Conservation (phyloP, 2,888 invertebrate species). For the Agonum fuliginosum region DNA sequence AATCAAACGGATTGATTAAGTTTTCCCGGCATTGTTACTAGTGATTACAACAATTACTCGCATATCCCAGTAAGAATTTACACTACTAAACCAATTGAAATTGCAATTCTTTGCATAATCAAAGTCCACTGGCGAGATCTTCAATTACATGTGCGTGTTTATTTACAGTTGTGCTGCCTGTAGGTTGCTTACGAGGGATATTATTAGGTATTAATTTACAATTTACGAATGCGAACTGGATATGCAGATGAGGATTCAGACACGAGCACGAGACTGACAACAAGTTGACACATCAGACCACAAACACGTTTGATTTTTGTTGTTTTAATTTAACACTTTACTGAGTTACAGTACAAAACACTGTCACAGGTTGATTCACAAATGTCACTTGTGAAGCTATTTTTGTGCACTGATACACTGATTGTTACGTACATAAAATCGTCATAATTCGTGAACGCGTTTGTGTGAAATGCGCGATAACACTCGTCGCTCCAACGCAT, state of each 20-base stretch:
- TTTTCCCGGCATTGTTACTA: slow-evolving; percentile 30
- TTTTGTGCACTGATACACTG: not conserved
- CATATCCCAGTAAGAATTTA: slow-evolving; percentile 31
- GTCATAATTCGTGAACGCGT: not conserved
- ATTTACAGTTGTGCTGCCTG: slow-evolving; percentile 52
- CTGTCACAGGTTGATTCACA: too few species aligned
- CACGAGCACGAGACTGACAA: slow-evolving; percentile 17
- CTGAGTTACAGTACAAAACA: too few species aligned
- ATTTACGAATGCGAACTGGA: slow-evolving; percentile 53
- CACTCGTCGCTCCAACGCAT: not conserved
- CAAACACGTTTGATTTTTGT: not conserved
- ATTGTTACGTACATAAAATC: not conserved
- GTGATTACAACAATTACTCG: slow-evolving; percentile 18
- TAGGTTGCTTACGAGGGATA: slow-evolving; percentile 36
- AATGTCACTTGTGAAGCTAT: slow-evolving; percentile 11
- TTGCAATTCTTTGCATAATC: slow-evolving; percentile 53
- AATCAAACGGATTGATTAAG: slow-evolving; percentile 20
- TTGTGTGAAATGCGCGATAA: slow-evolving; percentile 8
- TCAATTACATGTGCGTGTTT: slow-evolving; percentile 54
- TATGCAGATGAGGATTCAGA: slow-evolving; percentile 38
- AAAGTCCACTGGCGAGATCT: slow-evolving; percentile 52
- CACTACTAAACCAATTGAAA: slow-evolving; percentile 57
- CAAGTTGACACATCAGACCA: not conserved
- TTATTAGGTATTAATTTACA: slow-evolving; percentile 55
- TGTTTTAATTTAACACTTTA: not conserved